These are phyloP conservation scores for Dioctria linearis DNA, from an alignment of 2,888 invertebrate genomes.

Conservation along the genomic window DNA sequence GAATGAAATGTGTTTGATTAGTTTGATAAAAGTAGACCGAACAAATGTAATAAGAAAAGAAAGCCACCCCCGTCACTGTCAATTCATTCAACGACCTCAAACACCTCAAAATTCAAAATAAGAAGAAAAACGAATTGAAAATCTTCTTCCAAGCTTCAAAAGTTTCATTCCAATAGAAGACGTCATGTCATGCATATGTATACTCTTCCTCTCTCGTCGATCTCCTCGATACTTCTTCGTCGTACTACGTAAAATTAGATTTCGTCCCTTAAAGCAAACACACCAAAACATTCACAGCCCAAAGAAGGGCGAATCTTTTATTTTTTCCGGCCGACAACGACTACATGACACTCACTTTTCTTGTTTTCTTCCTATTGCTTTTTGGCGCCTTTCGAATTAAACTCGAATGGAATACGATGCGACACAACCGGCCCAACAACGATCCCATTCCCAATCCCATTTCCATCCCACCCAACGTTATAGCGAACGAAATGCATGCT, in stretches of 20 bases:
- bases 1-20: conserved; percentile 13
- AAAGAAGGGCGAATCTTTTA: conserved; percentile 8
- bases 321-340: neutral
- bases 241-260: conserved; percentile 49
- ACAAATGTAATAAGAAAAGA: neutral
- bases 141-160: conserved; percentile 21
- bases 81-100: neutral
- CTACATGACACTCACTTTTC: neutral
- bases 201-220: too few species aligned
- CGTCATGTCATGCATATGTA: neutral
- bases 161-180: conserved; percentile 24
- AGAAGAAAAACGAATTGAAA: conserved; percentile 21
- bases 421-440: neutral
- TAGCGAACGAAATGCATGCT: too few species aligned
- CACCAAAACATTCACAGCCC: conserved; percentile 20
- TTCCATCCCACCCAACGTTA: too few species aligned
- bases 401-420: neutral
- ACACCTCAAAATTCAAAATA: neutral
- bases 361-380: conserved; percentile 7
- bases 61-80: conserved; percentile 4
- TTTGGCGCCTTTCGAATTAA: conserved; percentile 44
- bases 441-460: neutral
- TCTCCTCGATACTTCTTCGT: neutral
- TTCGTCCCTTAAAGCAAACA: conserved; percentile 44
- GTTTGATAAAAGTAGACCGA: conserved; percentile 1